Conservation (phyloP, 2,888 invertebrate genomes). For the Andrena haemorrhoa region DNA sequence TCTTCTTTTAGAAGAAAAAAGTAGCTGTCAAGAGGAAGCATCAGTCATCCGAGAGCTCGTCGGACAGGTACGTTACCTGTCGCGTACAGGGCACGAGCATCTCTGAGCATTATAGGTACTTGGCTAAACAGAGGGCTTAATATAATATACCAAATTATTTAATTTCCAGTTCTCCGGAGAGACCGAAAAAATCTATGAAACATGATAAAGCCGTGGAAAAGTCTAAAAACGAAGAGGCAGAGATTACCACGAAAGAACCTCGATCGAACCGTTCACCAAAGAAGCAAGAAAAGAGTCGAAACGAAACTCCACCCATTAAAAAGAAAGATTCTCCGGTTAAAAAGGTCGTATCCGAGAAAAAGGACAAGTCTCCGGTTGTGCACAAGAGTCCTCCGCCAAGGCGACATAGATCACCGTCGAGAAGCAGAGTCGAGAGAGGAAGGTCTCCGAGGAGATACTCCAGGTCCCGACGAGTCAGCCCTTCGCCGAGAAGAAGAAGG, state of each 20-base stretch:
- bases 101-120: neutral
- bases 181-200: conserved; percentile 77
- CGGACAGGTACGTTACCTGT: conserved; percentile 85
- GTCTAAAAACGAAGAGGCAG: conserved; percentile 69
- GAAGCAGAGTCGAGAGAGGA: conserved; percentile 69
- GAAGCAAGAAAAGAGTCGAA: conserved; percentile 72
- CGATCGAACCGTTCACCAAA: conserved; percentile 75
- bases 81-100: neutral
- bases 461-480: conserved; percentile 74
- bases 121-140: neutral
- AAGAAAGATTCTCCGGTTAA: conserved; percentile 69
- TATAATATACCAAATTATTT: neutral
- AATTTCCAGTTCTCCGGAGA: conserved; percentile 78
- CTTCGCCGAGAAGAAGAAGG: conserved; percentile 76
- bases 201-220: conserved; percentile 73
- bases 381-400: conserved; percentile 83
- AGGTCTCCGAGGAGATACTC: conserved; percentile 78
- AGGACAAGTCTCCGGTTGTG: conserved; percentile 71
- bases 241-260: conserved; percentile 66
- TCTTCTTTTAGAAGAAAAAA: conserved; percentile 86
- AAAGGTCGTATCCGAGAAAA: conserved; percentile 59
- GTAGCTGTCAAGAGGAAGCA: conserved; percentile 86
- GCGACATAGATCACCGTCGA: conserved; percentile 70
- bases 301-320: conserved; percentile 71
- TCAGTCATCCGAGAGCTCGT: conserved; percentile 86